Conservation (phyloP, 2,113 vertebrate genomes). For the Hypanus sabinus region DNA sequence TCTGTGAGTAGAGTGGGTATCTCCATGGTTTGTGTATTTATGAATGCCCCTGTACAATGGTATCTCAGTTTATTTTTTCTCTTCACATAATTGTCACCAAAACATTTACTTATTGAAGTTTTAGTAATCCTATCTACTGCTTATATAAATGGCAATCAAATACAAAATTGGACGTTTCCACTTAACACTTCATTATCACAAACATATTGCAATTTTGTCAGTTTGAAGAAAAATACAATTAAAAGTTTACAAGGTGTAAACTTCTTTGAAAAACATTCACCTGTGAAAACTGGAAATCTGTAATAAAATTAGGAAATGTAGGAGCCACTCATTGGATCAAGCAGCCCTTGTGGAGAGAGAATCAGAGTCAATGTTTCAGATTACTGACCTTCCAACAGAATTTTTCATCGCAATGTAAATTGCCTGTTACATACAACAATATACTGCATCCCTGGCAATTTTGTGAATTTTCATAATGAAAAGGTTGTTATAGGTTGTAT, state of each 20-base stretch:
- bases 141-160: not conserved
- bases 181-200: not conserved
- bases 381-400: no score
- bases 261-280: no score
- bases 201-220: not conserved
- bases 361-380: no score
- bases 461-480: not conserved
- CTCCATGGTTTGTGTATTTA: not conserved
- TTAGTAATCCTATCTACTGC: not conserved
- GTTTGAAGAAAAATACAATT: slow-evolving; percentile 25
- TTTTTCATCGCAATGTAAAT: not conserved
- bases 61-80: not conserved
- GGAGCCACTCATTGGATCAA: no score
- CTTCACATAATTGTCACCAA: not conserved
- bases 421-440: not conserved
- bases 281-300: no score
- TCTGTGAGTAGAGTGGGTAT: not conserved
- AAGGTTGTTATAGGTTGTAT: not conserved
- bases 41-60: not conserved
- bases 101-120: not conserved
- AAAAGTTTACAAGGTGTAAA: not conserved
- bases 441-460: not conserved
- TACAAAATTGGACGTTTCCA: not conserved
- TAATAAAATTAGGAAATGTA: no score
- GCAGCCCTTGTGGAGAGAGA: no score